phyloP scores from a whole-genome alignment of 2,797 vertebrate species.

The Coregonus suidteri region DNA sequence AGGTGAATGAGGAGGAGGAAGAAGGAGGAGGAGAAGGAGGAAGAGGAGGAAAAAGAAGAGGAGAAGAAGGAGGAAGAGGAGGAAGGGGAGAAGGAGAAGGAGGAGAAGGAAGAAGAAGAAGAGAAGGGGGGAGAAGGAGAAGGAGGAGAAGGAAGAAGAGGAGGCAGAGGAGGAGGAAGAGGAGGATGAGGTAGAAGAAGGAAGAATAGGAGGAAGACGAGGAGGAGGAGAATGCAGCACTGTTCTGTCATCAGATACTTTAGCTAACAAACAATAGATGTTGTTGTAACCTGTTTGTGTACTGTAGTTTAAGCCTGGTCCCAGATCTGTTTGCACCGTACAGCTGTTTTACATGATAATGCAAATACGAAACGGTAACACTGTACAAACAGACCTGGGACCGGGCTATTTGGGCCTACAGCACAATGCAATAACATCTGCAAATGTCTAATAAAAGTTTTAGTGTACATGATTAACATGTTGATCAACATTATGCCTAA shows the following conservation, averaged over 20 bases:
- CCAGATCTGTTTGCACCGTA: neutral
- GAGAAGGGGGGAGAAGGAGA: neutral
- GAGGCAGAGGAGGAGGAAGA: no score
- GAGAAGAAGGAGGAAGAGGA: no score
- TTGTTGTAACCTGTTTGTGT: no score
- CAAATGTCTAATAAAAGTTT: neutral
- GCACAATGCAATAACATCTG: neutral
- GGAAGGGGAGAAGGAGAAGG: neutral
- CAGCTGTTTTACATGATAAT: neutral
- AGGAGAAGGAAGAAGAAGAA: neutral
- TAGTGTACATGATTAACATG: neutral
- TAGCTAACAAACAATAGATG: no score
- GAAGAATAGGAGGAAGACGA: no score
- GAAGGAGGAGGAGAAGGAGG: neutral
- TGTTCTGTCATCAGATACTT: no score
- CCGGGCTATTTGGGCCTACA: neutral
- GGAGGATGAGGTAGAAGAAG: no score
- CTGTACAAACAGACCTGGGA: neutral
- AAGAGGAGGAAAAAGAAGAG: no score
- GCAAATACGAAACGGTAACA: neutral
- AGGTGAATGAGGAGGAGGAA: neutral
- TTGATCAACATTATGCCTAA: neutral
- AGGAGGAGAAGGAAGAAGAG: no score
- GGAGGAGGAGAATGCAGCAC: no score
- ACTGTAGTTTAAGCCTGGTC: no score